phyloP scores from a whole-genome alignment of 2,888 invertebrate species.

The Pollenia labialis region DNA sequence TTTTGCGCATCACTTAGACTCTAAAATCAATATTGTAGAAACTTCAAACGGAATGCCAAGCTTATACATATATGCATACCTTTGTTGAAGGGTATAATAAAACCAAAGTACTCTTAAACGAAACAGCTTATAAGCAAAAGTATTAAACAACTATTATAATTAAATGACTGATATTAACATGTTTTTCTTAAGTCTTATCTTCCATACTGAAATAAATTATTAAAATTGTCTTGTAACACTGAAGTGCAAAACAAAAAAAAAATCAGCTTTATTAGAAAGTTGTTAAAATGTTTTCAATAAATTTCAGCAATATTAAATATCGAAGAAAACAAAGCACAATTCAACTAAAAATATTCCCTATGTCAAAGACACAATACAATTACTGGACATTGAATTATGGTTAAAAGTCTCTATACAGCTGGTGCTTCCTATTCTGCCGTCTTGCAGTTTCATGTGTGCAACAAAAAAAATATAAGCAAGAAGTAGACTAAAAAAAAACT shows the following conservation, averaged over 20 bases:
- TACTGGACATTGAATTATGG: conserved; percentile 68
- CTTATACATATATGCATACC: too few relatives aligned
- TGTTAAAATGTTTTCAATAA: conserved; percentile 48
- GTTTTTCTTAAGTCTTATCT: not conserved
- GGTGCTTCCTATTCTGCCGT: conserved; percentile 26
- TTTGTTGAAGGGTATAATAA: too few relatives aligned
- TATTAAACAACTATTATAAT: not conserved
- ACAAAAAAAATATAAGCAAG: not conserved
- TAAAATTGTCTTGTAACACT: not conserved
- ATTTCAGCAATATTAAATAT: conserved; percentile 37
- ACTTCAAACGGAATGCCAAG: too few relatives aligned
- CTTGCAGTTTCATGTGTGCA: conserved; percentile 22
- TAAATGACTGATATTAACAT: not conserved
- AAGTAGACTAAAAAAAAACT: conserved; percentile 21
- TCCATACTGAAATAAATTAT: not conserved
- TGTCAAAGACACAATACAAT: conserved; percentile 63
- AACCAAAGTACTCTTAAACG: too few relatives aligned
- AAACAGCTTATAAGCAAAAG: not conserved
- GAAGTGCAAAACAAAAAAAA: not conserved
- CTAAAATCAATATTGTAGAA: too few relatives aligned
- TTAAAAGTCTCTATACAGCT: conserved; percentile 52
- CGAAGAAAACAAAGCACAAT: conserved; percentile 7
- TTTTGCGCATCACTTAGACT: too few relatives aligned
- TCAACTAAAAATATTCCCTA: conserved; percentile 48
- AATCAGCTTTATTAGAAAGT: conserved; percentile 30